These are phyloP conservation scores for Ammodytes marinus DNA, from an alignment of 2,113 vertebrate genomes.

Conservation along the genomic window DNA sequence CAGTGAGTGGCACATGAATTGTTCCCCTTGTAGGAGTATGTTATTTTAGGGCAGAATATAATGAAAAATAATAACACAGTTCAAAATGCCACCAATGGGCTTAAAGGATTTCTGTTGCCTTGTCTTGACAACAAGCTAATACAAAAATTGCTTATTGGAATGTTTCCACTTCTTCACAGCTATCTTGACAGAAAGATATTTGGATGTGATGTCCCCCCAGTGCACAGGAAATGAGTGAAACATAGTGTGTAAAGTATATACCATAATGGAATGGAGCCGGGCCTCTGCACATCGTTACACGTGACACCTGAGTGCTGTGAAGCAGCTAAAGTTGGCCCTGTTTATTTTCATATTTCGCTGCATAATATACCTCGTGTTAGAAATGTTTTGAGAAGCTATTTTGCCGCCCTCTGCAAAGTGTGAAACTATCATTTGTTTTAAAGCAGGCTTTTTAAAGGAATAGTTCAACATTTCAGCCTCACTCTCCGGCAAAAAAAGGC, in stretches of 20 bases:
- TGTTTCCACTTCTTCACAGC: slow-evolving; percentile 19
- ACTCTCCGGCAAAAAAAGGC: too few relatives aligned
- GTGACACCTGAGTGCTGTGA: not conserved
- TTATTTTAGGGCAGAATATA: not conserved
- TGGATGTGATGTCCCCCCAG: slow-evolving; percentile 16
- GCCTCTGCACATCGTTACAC: not conserved
- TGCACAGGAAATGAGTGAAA: slow-evolving; percentile 14
- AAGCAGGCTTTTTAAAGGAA: not conserved
- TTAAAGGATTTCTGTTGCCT: not conserved
- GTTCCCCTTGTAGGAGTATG: not conserved
- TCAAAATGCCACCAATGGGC: not conserved
- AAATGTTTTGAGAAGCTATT: slow-evolving; percentile 28
- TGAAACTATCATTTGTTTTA: slow-evolving; percentile 23
- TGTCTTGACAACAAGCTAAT: not conserved
- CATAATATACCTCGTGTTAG: slow-evolving; percentile 12
- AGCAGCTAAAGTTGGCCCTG: not conserved
- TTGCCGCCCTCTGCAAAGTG: slow-evolving; percentile 13
- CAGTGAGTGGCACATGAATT: not conserved
- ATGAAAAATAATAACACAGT: not conserved
- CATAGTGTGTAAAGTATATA: not conserved
- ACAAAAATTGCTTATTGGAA: slow-evolving; percentile 6
- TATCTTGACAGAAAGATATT: slow-evolving; percentile 38
- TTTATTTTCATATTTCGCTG: not conserved
- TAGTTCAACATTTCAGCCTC: too few relatives aligned
- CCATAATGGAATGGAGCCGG: not conserved